Percentiles rank a stretch among this genome's conserved stretches.
Conservation (phyloP, 92 coral and sea anemone genomes). For the Epizoanthus rinbou region DNA sequence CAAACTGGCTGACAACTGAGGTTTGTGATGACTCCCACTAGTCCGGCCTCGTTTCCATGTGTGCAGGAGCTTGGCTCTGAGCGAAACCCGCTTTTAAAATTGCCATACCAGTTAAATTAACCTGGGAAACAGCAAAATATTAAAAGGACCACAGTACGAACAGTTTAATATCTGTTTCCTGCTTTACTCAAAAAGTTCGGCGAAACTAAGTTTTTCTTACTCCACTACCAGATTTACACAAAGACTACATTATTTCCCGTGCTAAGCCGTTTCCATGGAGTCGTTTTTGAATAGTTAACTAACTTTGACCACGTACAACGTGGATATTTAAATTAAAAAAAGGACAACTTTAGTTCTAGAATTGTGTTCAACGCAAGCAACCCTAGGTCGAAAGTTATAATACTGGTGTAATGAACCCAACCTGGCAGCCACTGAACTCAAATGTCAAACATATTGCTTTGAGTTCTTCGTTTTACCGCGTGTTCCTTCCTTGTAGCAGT, state of each 20-base stretch:
- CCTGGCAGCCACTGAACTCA: neutral
- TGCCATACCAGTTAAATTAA: no score
- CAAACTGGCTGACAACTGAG: no score
- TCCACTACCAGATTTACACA: no score
- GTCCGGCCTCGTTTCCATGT: no score
- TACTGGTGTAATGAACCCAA: neutral
- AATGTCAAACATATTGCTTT: neutral
- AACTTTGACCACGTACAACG: conserved; percentile 15
- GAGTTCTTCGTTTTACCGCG: neutral
- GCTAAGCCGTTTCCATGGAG: conserved; percentile 24
- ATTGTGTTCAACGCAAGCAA: neutral
- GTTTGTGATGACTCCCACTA: no score
- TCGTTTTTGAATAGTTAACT: neutral
- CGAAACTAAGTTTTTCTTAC: no score
- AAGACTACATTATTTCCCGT: conserved; percentile 17
- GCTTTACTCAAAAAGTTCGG: no score
- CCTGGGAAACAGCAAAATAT: no score
- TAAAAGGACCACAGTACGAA: no score
- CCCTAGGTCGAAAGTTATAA: neutral
- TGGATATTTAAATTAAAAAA: conserved; percentile 28
- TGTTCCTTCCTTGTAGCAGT: neutral
- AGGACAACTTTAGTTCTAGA: neutral
- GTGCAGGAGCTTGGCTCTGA: no score
- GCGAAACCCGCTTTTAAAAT: no score
- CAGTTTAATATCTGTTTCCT: no score